Base-by-base conservation (phyloP, 2,888 invertebrate species). In the Sisyra nigra region DNA sequence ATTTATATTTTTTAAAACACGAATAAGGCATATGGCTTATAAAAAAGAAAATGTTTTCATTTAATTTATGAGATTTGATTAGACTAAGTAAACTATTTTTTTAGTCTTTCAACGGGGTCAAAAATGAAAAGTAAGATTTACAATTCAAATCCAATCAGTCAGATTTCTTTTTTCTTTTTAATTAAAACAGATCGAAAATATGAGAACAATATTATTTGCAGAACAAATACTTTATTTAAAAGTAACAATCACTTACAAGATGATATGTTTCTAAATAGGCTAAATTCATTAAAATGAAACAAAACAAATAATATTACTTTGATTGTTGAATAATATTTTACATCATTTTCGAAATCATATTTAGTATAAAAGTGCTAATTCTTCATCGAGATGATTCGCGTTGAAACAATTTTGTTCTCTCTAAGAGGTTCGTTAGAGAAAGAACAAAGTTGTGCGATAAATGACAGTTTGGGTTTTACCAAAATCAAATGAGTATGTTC, bases 191-290 rank as follows among this genome's bases (percentile, higher is more conserved):
- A 15, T n/a, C 6, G 4, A 13, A 17, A 36, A 36, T 6, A 36
- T 14, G 4, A 15, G 15, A 2, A 14, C 11, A 4, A 15, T 14
- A 31, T 38, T 31, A 29, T 41, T 46, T 55, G 51, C 53, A 51
- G 56, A 57, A 57, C 56, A 56, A 55, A 53, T 51, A 56, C 52
- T 57, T 55, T 57, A 54, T 56, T 49, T 51, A 49, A 52, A 52
- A 52, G 56, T 55, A 58, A 58, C 58, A 58, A 57, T 56, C 56
- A 56, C 54, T 55, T 57, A 57, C 57, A 57, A 51, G 50, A 53
- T 57, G 57, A 56, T 57, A 57, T 57, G 57, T 56, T 54, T 56
- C 43, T 43, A 43, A 57, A 47, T 48, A 50, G 49, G 50, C 50
- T 47, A 48, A 43, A 45, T 47, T 24, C 7, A 24, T 24, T 24